phyloP scores from a whole-genome alignment of 1,140 invertebrate genomes.

The Anthonomus grandis region DNA sequence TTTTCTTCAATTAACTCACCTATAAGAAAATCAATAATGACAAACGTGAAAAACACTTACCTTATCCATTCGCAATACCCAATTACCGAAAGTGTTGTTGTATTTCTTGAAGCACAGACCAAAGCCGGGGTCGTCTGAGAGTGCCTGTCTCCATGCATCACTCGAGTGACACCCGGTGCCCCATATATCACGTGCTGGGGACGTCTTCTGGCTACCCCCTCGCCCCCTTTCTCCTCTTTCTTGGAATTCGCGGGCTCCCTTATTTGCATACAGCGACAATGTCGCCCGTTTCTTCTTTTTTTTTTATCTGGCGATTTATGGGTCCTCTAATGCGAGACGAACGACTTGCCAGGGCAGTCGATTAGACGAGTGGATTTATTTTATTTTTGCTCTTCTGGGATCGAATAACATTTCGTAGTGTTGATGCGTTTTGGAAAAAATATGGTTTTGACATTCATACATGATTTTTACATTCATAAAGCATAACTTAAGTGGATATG shows the following conservation, averaged over 20 bases:
- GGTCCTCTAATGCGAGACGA: constrained; percentile 43
- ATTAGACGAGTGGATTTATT: constrained; percentile 25
- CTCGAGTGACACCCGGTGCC: constrained; percentile 49
- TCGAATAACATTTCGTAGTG: too few relatives aligned
- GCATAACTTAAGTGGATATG: too few relatives aligned
- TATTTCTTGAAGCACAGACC: constrained; percentile 27
- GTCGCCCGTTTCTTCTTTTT: constrained; percentile 37
- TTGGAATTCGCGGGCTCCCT: too few relatives aligned
- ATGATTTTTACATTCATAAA: too few relatives aligned
- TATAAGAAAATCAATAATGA: not conserved
- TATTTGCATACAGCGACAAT: constrained; percentile 48
- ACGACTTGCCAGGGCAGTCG: constrained; percentile 28
- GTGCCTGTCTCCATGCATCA: constrained; percentile 49
- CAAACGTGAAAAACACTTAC: too few relatives aligned
- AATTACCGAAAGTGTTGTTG: constrained; percentile 38
- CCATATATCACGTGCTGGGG: constrained; percentile 49
- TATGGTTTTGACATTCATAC: too few relatives aligned
- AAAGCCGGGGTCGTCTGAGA: constrained; percentile 20
- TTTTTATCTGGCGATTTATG: constrained; percentile 47
- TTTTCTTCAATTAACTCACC: too few relatives aligned
- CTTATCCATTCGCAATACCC: constrained; percentile 19
- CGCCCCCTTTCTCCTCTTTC: too few relatives aligned
- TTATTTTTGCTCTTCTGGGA: too few relatives aligned
- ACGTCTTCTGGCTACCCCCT: constrained; percentile 13
- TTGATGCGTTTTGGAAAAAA: too few relatives aligned